Base-by-base conservation (phyloP, 1,140 invertebrate genomes). In the Maniola jurtina region DNA sequence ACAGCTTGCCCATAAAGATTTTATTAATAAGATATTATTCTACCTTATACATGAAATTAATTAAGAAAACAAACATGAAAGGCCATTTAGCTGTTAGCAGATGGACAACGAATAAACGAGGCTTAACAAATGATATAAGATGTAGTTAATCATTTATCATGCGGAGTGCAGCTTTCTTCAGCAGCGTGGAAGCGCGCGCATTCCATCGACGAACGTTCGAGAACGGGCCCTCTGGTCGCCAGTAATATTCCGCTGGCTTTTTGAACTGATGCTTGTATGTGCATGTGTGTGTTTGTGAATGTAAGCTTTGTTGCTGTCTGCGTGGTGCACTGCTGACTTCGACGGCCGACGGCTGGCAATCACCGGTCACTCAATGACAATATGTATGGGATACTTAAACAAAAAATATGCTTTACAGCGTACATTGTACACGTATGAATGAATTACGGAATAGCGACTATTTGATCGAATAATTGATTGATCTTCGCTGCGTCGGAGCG, bases 231-330 rank as follows among this genome's bases (percentile, higher is more conserved):
- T 67, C 61, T 65, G 47, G 66, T 25, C 65, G 70, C 72, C 73
- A 73, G 84, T 85, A 86, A 81, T 88, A 84, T 89, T 89, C 87
- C 87, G 81, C 70, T 80, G 79, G 68, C 74, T 81, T 86, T 86
- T 85, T 71, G 76, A 76, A 73, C 73, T 64, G 50, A 74, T 77
- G 25, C 25, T 25, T 25, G 25, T 25, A 25, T 25, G 69, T 73
- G 71, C 60, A 62, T 64, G 72, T 77, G 72, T 66, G 70, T 56
- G 64, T 73, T 50, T 70, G 68, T 70, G 59, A 72, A 71, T 76
- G 68, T 73, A 63, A 60, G 65, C 48, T 48, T 73, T 71, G 48
- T 52, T 5, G 48, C 16, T 68, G 68, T 61, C 61, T 72, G 66
- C 25, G 65, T 73, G 25, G 72, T 75, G 73, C 70, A 71, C 25